phyloP scores from a whole-genome alignment of 64 coral and sea anemone genomes.

The Stylophora pistillata region DNA sequence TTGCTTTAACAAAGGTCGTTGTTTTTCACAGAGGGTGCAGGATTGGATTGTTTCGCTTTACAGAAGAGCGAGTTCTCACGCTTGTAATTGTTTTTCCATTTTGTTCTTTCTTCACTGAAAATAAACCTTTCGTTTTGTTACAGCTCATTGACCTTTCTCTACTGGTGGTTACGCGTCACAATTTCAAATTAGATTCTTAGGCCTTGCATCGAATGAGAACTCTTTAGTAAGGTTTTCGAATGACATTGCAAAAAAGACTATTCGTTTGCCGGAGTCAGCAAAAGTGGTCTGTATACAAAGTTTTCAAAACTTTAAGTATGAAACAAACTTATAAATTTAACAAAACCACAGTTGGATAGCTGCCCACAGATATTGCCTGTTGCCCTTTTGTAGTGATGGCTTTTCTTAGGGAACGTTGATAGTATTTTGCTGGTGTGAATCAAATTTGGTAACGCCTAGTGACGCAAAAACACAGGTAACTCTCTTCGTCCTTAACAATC shows the following conservation, averaged over 20 bases:
- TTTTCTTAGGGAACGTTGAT: not conserved
- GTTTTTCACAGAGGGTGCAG: not conserved
- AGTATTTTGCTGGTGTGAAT: not conserved
- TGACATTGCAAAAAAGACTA: too few relatives aligned
- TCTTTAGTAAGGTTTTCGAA: too few relatives aligned
- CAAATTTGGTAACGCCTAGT: not conserved
- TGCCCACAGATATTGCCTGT: not conserved
- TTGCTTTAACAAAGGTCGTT: slow-evolving; percentile 19
- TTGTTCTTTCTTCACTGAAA: not conserved
- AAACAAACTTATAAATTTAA: not conserved
- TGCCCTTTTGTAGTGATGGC: slow-evolving; percentile 22
- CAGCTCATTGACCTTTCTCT: not conserved
- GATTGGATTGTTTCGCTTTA: not conserved
- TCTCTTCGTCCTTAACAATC: not conserved
- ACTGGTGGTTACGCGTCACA: not conserved
- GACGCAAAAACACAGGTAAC: not conserved
- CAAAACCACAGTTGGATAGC: slow-evolving; percentile 15
- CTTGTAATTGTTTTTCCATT: not conserved
- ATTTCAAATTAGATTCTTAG: not conserved
- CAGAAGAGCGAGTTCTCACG: not conserved
- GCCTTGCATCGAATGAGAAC: not conserved
- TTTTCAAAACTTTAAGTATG: not conserved
- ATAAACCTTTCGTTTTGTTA: not conserved
- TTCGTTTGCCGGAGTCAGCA: too few relatives aligned
- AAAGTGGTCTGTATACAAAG: too few relatives aligned